Evolutionary conservation across 1,140 invertebrate species (phyloP), one percentile per base, ranked within the genome.

Genomic region (Magallana gigas): DNA sequence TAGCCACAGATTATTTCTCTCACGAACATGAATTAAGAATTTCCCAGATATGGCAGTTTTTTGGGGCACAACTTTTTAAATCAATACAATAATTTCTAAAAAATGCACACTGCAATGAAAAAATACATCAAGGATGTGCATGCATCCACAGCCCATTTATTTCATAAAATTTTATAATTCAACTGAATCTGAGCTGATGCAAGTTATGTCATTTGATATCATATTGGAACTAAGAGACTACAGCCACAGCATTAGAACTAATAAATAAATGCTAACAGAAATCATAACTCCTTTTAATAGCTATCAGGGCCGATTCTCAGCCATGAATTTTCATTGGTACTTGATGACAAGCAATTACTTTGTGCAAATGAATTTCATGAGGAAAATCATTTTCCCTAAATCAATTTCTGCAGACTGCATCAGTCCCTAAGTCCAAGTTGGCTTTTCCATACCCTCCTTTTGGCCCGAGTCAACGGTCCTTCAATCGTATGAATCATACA

Each of bases 311-410:
- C n/a, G 60, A 62, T 62, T 11, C 60, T 6, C 60, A 5, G 68
- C 8, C 5, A 71, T 71, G 68, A 71, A 71, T 36, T 71, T 71
- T 71, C 68, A 71, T 71, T 76, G 68, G 68, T 76, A 76, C 68
- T 76, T 76, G 68, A 76, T 76, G 68, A 76, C 68, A 76, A 76
- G 68, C 68, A 76, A 76, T 76, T 76, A 76, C 68, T 76, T 76
- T 76, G 68, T 23, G 7, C 68, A 76, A 76, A 76, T 76, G 68
- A 76, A 76, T 76, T 76, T 76, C 68, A 76, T 76, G 68, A 76
- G 18, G 68, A 76, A 76, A 76, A 76, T 76, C 12, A 76, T 76
- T 76, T 76, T 76, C 68, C 11, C 11, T 76, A 29, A 76, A 76
- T 76, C 68, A 76, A 76, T 76, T 76, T 76, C 36, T 29, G 23